A percentile compares a stretch with the other conserved stretches of the same genome.
phyloP scores from a whole-genome alignment of 2,113 vertebrate genomes.

The Rallus limicola region DNA sequence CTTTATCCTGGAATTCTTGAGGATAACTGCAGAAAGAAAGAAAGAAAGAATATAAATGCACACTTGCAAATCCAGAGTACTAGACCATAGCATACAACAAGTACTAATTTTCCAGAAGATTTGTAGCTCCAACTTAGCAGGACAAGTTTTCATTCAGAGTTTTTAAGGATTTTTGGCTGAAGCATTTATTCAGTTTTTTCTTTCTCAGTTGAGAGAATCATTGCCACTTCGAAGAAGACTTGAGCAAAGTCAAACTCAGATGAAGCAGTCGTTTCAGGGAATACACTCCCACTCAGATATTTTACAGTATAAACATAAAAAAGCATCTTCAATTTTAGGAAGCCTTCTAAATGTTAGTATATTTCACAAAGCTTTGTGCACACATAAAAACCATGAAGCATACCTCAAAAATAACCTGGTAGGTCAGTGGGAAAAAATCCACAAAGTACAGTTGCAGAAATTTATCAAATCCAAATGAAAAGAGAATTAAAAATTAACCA shows the following conservation, averaged over 20 bases:
- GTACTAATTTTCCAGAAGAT: not conserved
- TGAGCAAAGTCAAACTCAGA: not conserved
- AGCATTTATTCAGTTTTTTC: not conserved
- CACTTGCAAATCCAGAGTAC: not conserved
- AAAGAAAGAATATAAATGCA: not conserved
- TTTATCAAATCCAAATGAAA: not conserved
- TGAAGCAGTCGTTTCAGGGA: not conserved
- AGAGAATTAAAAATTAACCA: not conserved
- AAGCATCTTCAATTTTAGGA: not conserved
- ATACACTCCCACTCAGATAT: not conserved
- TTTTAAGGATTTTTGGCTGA: not conserved
- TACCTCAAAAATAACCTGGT: not conserved
- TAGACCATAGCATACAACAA: rapidly evolving
- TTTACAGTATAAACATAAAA: not conserved
- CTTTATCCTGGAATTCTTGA: slow-evolving; percentile 85
- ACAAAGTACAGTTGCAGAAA: not conserved
- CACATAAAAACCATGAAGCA: not conserved
- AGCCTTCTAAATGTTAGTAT: not conserved
- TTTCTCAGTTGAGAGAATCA: not conserved
- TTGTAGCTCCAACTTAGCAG: not conserved
- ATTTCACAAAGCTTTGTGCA: not conserved
- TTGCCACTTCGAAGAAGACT: not conserved
- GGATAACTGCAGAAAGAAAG: slow-evolving; percentile 77
- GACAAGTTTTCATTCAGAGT: not conserved
- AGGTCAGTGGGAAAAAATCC: not conserved